A percentile compares a stretch with the other conserved stretches of the same genome.
These are phyloP conservation scores for Cephalopachus bancanus DNA, from an alignment of 2,797 vertebrate genomes.

Conservation along the genomic window DNA sequence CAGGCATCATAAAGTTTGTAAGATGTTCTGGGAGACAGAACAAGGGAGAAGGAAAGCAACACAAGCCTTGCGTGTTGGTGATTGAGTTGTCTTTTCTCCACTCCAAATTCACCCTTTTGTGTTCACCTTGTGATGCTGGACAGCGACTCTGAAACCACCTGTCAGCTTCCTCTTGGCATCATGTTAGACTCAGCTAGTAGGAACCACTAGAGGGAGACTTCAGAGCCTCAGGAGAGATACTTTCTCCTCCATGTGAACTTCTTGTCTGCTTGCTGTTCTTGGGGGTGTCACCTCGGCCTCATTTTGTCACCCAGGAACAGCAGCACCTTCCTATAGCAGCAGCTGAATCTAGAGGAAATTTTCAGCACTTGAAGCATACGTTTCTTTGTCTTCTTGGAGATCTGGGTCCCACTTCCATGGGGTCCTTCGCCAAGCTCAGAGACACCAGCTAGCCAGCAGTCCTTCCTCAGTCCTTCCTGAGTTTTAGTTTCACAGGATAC, in stretches of 20 bases:
- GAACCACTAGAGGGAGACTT: background rate
- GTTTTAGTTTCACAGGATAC: background rate
- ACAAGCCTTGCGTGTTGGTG: background rate
- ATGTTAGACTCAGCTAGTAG: background rate
- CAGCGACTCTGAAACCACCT: background rate
- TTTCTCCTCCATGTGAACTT: background rate
- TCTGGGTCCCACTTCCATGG: background rate
- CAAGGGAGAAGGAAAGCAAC: background rate
- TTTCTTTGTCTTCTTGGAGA: background rate
- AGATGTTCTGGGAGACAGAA: background rate
- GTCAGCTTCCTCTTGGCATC: background rate
- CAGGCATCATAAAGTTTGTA: background rate
- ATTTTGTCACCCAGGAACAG: background rate
- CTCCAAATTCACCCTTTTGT: background rate
- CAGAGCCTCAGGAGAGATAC: background rate
- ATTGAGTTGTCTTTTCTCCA: background rate
- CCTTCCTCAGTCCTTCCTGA: background rate
- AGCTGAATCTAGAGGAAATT: background rate
- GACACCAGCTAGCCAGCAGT: background rate
- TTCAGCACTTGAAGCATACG: background rate
- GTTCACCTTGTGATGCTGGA: background rate
- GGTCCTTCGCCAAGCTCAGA: background rate
- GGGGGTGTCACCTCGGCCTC: background rate
- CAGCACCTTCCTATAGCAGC: background rate
- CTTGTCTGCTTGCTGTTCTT: background rate